These are phyloP conservation scores for Pristionchus pacificus DNA, from an alignment of 1,140 invertebrate genomes.

Conservation along the genomic window DNA sequence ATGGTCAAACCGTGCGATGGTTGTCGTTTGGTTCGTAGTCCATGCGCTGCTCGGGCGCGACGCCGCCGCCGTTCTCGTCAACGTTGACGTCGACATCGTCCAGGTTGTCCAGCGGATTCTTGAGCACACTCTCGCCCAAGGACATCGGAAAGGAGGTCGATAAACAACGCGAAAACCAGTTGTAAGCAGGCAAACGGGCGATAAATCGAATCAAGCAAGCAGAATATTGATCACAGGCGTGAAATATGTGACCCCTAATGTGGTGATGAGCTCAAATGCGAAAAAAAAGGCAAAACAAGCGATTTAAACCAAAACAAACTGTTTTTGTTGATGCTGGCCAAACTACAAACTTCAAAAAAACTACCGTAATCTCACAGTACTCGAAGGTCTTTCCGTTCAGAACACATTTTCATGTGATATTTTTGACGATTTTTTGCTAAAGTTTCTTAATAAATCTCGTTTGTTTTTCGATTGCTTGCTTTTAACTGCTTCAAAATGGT, in stretches of 20 bases:
- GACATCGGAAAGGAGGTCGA: conserved; percentile 1
- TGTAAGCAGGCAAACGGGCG: background rate
- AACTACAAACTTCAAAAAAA: background rate
- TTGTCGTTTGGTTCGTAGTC: conserved; percentile 6
- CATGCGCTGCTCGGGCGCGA: background rate
- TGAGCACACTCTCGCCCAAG: background rate
- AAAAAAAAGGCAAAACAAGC: too few relatives aligned
- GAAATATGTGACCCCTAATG: too few relatives aligned
- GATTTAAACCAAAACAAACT: background rate
- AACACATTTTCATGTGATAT: background rate
- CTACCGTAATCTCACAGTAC: background rate
- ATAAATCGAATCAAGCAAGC: background rate
- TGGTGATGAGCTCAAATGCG: too few relatives aligned
- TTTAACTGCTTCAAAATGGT: too few relatives aligned
- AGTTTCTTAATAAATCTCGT: background rate
- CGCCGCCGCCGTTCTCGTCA: background rate
- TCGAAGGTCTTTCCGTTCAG: background rate
- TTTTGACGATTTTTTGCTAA: background rate
- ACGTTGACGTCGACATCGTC: background rate
- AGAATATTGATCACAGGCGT: too few relatives aligned
- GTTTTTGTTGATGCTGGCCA: background rate
- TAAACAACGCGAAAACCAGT: background rate
- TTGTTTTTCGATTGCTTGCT: background rate
- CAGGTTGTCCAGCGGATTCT: conserved; percentile 6
- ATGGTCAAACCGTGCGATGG: conserved; percentile 6